Conservation (phyloP, 2,888 invertebrate species). For the Clostera curtula region DNA sequence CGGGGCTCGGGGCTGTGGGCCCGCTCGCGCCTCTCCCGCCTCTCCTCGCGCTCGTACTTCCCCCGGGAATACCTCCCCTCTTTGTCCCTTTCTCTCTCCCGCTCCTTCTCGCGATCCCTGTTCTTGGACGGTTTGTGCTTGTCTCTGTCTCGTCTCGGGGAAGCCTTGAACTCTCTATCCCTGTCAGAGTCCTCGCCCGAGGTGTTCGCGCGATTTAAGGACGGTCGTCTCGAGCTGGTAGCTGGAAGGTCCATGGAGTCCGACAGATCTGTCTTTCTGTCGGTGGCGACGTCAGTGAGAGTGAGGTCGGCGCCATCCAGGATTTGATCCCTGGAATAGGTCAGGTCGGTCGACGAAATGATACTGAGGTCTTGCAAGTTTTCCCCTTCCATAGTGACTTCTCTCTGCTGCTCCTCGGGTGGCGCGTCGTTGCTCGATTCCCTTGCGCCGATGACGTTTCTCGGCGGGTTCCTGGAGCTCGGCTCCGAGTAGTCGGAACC, state of each 20-base stretch:
- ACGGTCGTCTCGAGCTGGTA: conserved; percentile 42
- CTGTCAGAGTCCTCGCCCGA: conserved; percentile 65
- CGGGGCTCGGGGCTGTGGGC: conserved; percentile 50
- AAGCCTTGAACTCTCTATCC: conserved; percentile 48
- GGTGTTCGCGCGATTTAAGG: conserved; percentile 44
- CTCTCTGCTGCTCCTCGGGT: conserved; percentile 60
- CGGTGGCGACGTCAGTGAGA: conserved; percentile 30
- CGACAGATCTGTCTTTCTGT: conserved; percentile 38
- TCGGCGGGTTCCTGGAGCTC: conserved; percentile 34
- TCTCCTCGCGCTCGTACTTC: conserved; percentile 45
- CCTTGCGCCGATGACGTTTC: conserved; percentile 41
- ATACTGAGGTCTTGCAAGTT: conserved; percentile 66
- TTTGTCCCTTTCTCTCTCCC: conserved; percentile 40
- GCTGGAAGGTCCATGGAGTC: conserved; percentile 45
- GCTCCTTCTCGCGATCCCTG: conserved; percentile 36
- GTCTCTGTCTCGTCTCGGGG: conserved; percentile 50
- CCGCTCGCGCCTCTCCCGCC: conserved; percentile 32
- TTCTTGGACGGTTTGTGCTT: conserved; percentile 44
- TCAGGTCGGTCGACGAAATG: conserved; percentile 45
- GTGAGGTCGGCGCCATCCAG: conserved; percentile 63
- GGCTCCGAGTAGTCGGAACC: conserved; percentile 62
- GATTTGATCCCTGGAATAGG: conserved; percentile 62
- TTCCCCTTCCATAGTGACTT: conserved; percentile 76
- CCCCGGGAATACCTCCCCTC: conserved; percentile 47
- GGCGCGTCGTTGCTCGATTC: conserved; percentile 33